These are phyloP conservation scores for Nothobranchius kuhntae DNA, from an alignment of 2,113 vertebrate species.

Conservation along the genomic window DNA sequence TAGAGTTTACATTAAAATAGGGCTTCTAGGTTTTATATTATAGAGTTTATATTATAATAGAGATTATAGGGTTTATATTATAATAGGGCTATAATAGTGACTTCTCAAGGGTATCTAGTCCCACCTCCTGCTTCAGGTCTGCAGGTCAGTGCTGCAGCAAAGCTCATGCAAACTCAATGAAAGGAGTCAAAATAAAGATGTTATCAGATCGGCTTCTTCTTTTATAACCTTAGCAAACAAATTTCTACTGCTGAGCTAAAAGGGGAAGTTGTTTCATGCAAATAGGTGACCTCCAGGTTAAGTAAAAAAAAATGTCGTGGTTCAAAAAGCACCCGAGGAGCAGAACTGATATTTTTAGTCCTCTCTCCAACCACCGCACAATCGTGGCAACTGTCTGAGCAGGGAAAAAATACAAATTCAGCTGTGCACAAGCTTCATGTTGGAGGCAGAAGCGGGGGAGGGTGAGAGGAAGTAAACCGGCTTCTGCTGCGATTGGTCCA, in stretches of 20 bases:
- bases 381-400: constrained; percentile 4
- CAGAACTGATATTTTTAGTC: constrained; percentile 6
- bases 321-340: neutral
- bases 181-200: neutral
- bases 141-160: neutral
- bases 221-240: neutral
- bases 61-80: too few species aligned
- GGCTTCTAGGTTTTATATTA: too few species aligned
- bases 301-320: too few species aligned
- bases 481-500: constrained; percentile 63
- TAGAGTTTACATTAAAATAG: too few species aligned
- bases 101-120: neutral
- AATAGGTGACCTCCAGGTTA: constrained; percentile 18
- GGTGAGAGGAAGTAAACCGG: constrained; percentile 3
- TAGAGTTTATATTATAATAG: too few species aligned
- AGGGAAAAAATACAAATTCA: constrained; percentile 14
- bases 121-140: neutral
- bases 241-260: neutral
- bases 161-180: neutral
- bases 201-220: constrained; percentile 1
- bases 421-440: constrained; percentile 22
- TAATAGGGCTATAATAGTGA: too few species aligned
- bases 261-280: neutral
- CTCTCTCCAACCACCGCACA: constrained; percentile 4
- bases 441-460: neutral